Base-by-base conservation (phyloP, 2,113 vertebrate genomes). In the Puma concolor region DNA sequence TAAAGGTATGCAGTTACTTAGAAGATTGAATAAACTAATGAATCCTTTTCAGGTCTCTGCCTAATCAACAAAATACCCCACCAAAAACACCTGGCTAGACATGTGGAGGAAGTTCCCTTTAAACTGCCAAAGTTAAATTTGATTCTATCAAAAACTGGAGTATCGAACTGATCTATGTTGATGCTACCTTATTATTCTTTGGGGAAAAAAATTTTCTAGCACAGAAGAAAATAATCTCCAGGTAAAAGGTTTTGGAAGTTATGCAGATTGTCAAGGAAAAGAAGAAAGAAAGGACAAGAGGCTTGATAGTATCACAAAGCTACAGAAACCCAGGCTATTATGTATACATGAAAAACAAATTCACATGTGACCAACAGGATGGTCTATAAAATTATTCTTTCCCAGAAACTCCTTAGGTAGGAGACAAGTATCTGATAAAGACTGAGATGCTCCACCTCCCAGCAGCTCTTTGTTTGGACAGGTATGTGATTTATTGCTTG, bases 11-110 rank as follows among this genome's bases (percentile, higher is more conserved):
- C 99, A 99, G 98, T 99, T 99, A 97, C 98, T 99, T 44, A 98
- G 99, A 15, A 99, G 99, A 94, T 99, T 99, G 98, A 99, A 99
- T 87, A 99, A 99, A 89, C 99, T 99, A 91, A 98, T 99, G 89
- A 99, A 99, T 98, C 99, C 99, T 0, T 99, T 99, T 0, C 99
- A 99, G 97, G 99, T 99, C 96, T 99, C 99, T 74, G 99, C 97
- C 99, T 99, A 95, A 99, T 99, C 99, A 99, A 99, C 88, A 99
- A 99, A 96, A 99, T 99, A 33, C 99, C 99, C 50, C 99, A 99
- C 97, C 99, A 99, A 52, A 99, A 99, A 99, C 99, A 98, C 50
- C 12, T 50, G 31, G 64, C 7, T 91, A 41, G 38, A 64, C 41
- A 63, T n/a, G 27, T 52, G 33, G 33, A 72, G 19, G 21, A 80